phyloP scores from a whole-genome alignment of 2,113 vertebrate genomes.

The Falco punctatus region DNA sequence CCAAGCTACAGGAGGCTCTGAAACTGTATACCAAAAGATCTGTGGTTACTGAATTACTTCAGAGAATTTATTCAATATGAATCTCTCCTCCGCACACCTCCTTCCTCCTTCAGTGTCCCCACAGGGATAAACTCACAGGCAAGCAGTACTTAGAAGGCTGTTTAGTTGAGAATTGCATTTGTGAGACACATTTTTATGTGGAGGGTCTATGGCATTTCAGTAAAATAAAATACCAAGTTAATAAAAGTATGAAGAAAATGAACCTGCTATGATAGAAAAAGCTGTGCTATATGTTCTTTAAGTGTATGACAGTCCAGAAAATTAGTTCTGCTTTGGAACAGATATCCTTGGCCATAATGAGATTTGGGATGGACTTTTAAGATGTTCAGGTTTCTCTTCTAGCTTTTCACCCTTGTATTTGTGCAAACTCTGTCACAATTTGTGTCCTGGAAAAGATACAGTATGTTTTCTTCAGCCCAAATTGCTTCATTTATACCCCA shows the following conservation, averaged over 20 bases:
- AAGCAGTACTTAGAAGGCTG: not conserved
- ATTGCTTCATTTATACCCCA: not conserved
- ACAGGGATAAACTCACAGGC: not conserved
- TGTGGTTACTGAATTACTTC: not conserved
- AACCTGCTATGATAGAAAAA: not conserved
- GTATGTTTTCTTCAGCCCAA: not conserved
- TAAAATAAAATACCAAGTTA: slow-evolving; percentile 24
- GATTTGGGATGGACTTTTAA: not conserved
- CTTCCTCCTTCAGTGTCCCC: not conserved
- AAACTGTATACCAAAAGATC: not conserved
- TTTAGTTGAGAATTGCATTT: slow-evolving; percentile 1
- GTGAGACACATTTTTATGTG: not conserved
- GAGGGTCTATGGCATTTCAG: not conserved
- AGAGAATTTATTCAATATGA: not conserved
- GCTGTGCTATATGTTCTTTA: not conserved
- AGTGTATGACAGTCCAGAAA: not conserved
- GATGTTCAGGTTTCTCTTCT: not conserved
- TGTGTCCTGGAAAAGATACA: not conserved
- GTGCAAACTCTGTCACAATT: not conserved
- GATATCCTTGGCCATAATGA: not conserved
- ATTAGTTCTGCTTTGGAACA: not conserved
- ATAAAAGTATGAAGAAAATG: not conserved
- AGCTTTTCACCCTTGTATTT: not conserved
- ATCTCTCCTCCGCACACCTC: not conserved
- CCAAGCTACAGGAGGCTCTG: not conserved